phyloP scores from a whole-genome alignment of 2,113 vertebrate species.

The Urocitellus parryii region DNA sequence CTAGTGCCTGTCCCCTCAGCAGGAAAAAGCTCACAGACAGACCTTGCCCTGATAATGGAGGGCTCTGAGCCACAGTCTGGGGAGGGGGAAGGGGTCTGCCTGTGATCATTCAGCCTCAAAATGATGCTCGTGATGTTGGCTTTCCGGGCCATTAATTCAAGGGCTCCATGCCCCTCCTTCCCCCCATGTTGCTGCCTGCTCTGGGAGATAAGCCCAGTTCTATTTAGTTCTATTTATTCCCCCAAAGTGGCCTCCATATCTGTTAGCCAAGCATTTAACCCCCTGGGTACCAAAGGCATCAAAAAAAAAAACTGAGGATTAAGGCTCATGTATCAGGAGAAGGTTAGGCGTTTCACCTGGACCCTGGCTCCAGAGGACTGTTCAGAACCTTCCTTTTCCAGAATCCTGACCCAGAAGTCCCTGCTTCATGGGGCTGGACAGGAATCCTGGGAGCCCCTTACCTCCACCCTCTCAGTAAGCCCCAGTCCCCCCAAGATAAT shows the following conservation, averaged over 20 bases:
- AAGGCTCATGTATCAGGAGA: neutral
- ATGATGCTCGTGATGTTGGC: conserved; percentile 79
- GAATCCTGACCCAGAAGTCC: neutral
- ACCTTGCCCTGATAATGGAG: conserved; percentile 33
- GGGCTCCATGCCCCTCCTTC: neutral
- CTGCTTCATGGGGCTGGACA: neutral
- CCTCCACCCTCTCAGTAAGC: neutral
- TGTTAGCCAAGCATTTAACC: conserved; percentile 47
- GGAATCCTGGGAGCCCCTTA: neutral
- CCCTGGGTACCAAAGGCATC: conserved; percentile 20
- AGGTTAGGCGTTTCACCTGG: neutral
- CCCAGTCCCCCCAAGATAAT: neutral
- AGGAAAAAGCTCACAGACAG: conserved; percentile 35
- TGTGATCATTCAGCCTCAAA: conserved; percentile 79
- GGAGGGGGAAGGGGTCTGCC: conserved; percentile 19
- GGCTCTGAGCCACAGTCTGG: neutral
- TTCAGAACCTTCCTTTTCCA: neutral
- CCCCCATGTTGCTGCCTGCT: conserved; percentile 74
- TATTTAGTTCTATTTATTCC: conserved; percentile 82
- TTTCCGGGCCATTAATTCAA: conserved; percentile 80
- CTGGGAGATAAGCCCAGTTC: conserved; percentile 85
- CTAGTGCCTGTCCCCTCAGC: neutral
- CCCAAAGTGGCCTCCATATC: conserved; percentile 46
- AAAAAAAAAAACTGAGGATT: neutral
- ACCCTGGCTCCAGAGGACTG: neutral